Conservation (phyloP, 2,888 invertebrate species). For the Temnothorax unifasciatus region DNA sequence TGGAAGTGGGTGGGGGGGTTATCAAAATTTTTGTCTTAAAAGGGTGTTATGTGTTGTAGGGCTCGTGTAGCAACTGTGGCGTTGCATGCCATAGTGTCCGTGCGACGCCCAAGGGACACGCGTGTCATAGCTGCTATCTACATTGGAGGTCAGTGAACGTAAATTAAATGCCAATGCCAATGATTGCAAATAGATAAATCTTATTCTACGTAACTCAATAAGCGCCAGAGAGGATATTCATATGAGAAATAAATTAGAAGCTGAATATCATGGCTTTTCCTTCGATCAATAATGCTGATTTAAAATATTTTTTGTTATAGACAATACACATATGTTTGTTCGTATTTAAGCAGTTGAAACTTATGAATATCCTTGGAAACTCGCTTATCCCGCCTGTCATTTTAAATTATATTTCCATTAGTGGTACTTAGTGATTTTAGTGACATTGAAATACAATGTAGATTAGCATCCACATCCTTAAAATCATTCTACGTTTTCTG, state of each 20-base stretch:
- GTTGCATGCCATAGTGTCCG: constrained; percentile 92
- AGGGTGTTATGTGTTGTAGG: constrained; percentile 86
- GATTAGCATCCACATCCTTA: constrained; percentile 23
- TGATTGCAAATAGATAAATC: constrained; percentile 55
- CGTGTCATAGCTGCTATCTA: constrained; percentile 94
- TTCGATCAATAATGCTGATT: constrained; percentile 15
- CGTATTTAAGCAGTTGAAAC: not conserved
- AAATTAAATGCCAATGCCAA: constrained; percentile 72
- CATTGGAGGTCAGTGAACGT: constrained; percentile 92
- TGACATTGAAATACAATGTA: constrained; percentile 30
- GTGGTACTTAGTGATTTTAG: constrained; percentile 6
- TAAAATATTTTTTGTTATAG: not conserved
- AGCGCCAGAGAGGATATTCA: constrained; percentile 69
- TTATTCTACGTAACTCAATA: constrained; percentile 32
- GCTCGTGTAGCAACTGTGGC: constrained; percentile 90
- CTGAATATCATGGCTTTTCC: not conserved
- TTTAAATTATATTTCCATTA: constrained; percentile 6
- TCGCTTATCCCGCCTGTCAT: constrained; percentile 10
- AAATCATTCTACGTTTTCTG: constrained; percentile 56
- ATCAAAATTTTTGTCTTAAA: constrained; percentile 75
- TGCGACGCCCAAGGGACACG: constrained; percentile 91
- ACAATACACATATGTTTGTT: constrained; percentile 23
- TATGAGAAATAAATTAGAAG: constrained; percentile 45
- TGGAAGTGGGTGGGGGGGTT: constrained; percentile 66
- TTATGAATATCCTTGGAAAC: constrained; percentile 44